Conservation (phyloP, 2,888 invertebrate species). For the Polydesmus complanatus region DNA sequence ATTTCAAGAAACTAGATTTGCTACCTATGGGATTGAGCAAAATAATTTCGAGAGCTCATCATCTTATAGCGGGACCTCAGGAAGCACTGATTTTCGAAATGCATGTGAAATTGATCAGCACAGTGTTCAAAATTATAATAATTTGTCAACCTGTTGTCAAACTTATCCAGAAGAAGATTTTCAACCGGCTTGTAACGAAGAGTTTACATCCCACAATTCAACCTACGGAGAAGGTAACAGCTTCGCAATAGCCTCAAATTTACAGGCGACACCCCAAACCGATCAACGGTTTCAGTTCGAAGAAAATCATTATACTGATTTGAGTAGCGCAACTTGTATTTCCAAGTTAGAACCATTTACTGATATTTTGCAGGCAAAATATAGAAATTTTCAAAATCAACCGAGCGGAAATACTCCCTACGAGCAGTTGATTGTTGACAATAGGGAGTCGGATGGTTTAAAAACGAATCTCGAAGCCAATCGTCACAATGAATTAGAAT, state of each 20-base stretch:
- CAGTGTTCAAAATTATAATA: slow-evolving; percentile 51
- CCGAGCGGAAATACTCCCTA: not conserved
- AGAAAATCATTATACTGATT: slow-evolving; percentile 26
- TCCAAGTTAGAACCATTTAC: slow-evolving; percentile 45
- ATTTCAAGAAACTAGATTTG: not conserved
- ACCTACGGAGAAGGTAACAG: not conserved
- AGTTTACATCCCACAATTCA: slow-evolving; percentile 13
- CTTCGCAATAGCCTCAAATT: not conserved
- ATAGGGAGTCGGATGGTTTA: not conserved
- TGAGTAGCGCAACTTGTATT: slow-evolving; percentile 24
- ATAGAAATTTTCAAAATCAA: slow-evolving; percentile 8
- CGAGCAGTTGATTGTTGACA: slow-evolving; percentile 2
- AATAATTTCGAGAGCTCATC: not conserved
- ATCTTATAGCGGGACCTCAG: not conserved
- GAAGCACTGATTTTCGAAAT: not conserved
- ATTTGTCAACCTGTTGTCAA: slow-evolving; percentile 41
- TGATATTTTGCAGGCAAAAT: slow-evolving; percentile 34
- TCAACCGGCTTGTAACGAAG: slow-evolving; percentile 1
- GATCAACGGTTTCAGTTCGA: slow-evolving; percentile 10
- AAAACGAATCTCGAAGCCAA: not conserved
- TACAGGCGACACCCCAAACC: not conserved
- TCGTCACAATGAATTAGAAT: not conserved
- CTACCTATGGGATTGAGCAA: not conserved
- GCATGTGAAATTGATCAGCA: slow-evolving; percentile 2
- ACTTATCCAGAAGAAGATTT: slow-evolving; percentile 19